phyloP scores from a whole-genome alignment of 2,888 invertebrate genomes.

The Lepidonotus clava region DNA sequence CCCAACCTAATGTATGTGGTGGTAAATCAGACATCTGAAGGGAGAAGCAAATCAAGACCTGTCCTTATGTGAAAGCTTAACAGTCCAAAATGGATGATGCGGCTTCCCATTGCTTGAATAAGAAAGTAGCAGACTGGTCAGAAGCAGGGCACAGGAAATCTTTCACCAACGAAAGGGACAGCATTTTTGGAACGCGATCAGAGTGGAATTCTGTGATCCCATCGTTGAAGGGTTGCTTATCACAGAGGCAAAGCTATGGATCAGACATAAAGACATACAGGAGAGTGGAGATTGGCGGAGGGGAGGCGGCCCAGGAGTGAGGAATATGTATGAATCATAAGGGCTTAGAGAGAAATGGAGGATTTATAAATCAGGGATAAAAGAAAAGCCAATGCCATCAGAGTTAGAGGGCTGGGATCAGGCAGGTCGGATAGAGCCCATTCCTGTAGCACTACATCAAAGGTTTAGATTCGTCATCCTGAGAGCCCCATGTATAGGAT shows the following conservation, averaged over 20 bases:
- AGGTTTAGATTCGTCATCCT: too few relatives aligned
- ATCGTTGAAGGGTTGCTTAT: not conserved
- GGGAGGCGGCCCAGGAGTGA: not conserved
- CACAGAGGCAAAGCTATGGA: not conserved
- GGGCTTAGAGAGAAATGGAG: not conserved
- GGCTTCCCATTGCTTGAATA: not conserved
- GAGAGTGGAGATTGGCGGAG: not conserved
- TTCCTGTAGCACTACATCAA: too few relatives aligned
- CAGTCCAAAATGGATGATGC: not conserved
- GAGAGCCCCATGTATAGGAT: too few relatives aligned
- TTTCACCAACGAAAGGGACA: not conserved
- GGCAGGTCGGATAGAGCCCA: too few relatives aligned
- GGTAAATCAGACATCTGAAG: not conserved
- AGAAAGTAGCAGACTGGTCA: not conserved
- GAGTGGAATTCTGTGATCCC: not conserved
- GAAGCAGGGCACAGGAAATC: not conserved
- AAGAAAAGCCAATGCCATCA: too few relatives aligned
- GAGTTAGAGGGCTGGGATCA: too few relatives aligned
- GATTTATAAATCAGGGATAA: constrained; percentile 1
- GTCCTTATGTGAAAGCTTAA: not conserved
- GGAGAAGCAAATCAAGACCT: not conserved
- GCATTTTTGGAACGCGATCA: not conserved
- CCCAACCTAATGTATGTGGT: not conserved
- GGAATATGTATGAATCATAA: not conserved
- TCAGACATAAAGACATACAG: not conserved